Conservation (phyloP, 2,888 invertebrate species). For the Drosophila vallismaia region DNA sequence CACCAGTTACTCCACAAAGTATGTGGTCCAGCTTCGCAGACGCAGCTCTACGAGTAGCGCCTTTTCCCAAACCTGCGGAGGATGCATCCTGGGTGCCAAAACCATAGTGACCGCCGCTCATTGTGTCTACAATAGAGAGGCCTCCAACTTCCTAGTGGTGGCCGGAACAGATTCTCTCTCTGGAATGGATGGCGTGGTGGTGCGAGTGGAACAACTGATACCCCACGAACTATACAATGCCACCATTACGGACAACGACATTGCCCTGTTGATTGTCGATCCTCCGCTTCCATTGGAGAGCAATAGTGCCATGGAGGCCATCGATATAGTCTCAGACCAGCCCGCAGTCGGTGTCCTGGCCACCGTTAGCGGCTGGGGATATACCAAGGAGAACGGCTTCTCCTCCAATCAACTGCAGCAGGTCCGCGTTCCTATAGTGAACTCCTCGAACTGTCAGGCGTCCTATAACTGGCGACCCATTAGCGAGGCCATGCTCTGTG, state of each 20-base stretch:
- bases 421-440: constrained; percentile 63
- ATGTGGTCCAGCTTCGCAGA: constrained; percentile 72
- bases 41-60: constrained; percentile 44
- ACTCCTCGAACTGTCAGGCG: constrained; percentile 49
- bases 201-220: constrained; percentile 84
- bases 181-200: constrained; percentile 84
- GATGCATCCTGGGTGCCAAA: constrained; percentile 46
- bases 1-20: constrained; percentile 58
- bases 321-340: constrained; percentile 47
- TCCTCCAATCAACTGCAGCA: constrained; percentile 58
- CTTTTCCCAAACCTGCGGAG: constrained; percentile 62
- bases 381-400: constrained; percentile 55
- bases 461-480: constrained; percentile 65
- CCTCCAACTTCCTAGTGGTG: constrained; percentile 71
- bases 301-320: constrained; percentile 49
- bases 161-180: constrained; percentile 82
- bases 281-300: constrained; percentile 56
- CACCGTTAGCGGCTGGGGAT: constrained; percentile 77
- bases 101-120: constrained; percentile 79
- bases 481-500: constrained; percentile 71
- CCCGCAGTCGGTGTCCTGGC: constrained; percentile 56
- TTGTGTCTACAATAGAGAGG: constrained; percentile 63
- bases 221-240: constrained; percentile 84
- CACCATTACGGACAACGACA: constrained; percentile 84
- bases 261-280: constrained; percentile 84